phyloP scores from a whole-genome alignment of 2,113 vertebrate genomes.

The Neogobius melanostomus region DNA sequence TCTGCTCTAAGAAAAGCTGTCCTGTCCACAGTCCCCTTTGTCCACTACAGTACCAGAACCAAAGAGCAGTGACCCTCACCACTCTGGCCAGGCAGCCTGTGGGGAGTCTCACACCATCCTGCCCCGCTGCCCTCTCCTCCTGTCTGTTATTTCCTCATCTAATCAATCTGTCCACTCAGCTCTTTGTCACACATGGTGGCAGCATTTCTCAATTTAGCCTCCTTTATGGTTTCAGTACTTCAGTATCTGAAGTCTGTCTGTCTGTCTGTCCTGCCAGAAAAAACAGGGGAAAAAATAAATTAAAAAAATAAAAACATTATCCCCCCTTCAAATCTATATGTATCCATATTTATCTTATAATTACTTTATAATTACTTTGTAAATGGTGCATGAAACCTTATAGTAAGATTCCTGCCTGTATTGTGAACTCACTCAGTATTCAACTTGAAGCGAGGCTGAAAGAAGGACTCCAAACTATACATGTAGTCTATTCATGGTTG shows the following conservation, averaged over 20 bases:
- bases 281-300: too few species aligned
- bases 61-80: conserved; percentile 86
- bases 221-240: conserved; percentile 82
- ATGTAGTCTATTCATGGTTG: conserved; percentile 70
- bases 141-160: conserved; percentile 88
- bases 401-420: conserved; percentile 27
- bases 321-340: too few species aligned
- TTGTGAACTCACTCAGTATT: conserved; percentile 69
- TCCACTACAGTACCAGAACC: conserved; percentile 83
- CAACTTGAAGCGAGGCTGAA: conserved; percentile 74
- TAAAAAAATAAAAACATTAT: too few species aligned
- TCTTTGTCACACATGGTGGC: conserved; percentile 89
- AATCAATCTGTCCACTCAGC: conserved; percentile 94
- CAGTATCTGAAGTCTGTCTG: too few species aligned
- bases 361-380: background rate
- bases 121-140: conserved; percentile 59
- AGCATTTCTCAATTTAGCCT: conserved; percentile 71
- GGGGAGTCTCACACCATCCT: conserved; percentile 70
- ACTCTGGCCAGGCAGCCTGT: conserved; percentile 81
- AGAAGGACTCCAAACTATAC: conserved; percentile 74
- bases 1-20: conserved; percentile 74
- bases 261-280: too few species aligned
- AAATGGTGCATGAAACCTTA: background rate
- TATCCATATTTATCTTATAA: too few species aligned
- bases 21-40: conserved; percentile 85